Conservation (phyloP, 2,797 vertebrate species). For the Mus spretus region DNA sequence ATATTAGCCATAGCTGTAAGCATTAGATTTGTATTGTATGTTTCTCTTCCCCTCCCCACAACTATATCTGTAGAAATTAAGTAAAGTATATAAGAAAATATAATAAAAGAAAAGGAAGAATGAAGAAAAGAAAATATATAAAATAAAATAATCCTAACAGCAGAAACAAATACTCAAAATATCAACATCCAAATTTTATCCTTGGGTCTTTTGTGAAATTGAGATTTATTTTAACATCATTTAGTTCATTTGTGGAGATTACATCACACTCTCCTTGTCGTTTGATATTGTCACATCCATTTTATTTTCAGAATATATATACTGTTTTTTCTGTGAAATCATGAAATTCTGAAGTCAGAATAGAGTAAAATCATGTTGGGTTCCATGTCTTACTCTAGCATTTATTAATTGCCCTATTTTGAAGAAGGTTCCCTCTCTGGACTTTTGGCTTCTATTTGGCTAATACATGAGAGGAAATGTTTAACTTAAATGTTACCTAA, state of each 20-base stretch:
- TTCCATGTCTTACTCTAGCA: not conserved
- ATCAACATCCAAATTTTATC: not conserved
- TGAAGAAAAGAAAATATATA: not conserved
- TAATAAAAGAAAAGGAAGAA: too few relatives aligned
- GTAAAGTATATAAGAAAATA: not conserved
- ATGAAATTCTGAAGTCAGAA: slow-evolving; percentile 46
- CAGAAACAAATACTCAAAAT: not conserved
- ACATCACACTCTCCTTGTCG: not conserved
- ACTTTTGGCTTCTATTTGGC: not conserved
- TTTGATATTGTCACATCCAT: slow-evolving; percentile 4
- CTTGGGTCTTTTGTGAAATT: not conserved
- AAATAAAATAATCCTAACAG: not conserved
- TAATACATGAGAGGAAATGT: not conserved
- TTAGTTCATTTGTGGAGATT: slow-evolving; percentile 38
- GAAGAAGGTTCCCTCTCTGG: slow-evolving; percentile 3
- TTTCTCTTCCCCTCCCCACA: slow-evolving; percentile 10
- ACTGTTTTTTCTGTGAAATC: not conserved
- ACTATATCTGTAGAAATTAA: slow-evolving; percentile 53
- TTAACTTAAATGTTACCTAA: slow-evolving; percentile 44
- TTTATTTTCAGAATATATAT: not conserved
- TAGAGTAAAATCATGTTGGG: slow-evolving; percentile 14
- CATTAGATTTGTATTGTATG: slow-evolving; percentile 44
- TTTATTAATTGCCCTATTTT: slow-evolving; percentile 21
- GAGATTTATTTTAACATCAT: not conserved
- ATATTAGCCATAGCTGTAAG: not conserved